Base-by-base conservation (phyloP, 2,888 invertebrate genomes). In the Zaprionus lineosus region DNA sequence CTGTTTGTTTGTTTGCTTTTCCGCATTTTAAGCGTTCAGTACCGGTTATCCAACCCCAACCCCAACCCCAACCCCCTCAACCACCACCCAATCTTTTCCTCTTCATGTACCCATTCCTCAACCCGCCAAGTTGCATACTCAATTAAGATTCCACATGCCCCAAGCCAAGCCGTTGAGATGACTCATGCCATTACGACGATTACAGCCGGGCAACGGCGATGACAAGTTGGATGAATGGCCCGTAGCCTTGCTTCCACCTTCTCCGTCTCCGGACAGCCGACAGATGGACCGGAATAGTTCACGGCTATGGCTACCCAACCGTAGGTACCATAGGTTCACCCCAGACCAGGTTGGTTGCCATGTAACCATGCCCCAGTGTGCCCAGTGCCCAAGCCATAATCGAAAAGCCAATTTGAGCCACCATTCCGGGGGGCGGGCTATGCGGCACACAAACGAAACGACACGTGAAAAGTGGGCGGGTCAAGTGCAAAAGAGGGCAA, bases 1-100 rank as follows among this genome's bases (percentile, higher is more conserved):
- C 57, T 67, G 43, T 59, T 77, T 57, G 60, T 65, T 60, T 67
- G 43, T 59, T 77, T 57, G 60, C 65, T 60, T 63, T 84, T 77
- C 85, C 77, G 74, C 68, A 61, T 73, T 70, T 40, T 6, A 7
- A 31, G 12, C 15, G 3, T 31, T 8, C 15, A 11, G 14, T 24
- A n/a, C 19, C 37, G 21, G 21, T 19, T n/a, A n/a, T n/a, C n/a
- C n/a, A n/a, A n/a, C n/a, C n/a, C n/a, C n/a, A n/a, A n/a, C n/a
- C n/a, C n/a, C n/a, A n/a, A n/a, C n/a, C n/a, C n/a, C n/a, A n/a
- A n/a, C n/a, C n/a, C n/a, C n/a, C n/a, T n/a, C n/a, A n/a, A n/a
- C n/a, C n/a, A n/a, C n/a, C n/a, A n/a, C n/a, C n/a, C n/a, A n/a
- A n/a, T n/a, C n/a, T n/a, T n/a, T n/a, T n/a, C n/a, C n/a, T n/a